Evolutionary conservation across 2,888 invertebrate genomes (phyloP).

Genomic region (Sialis lutaria): DNA sequence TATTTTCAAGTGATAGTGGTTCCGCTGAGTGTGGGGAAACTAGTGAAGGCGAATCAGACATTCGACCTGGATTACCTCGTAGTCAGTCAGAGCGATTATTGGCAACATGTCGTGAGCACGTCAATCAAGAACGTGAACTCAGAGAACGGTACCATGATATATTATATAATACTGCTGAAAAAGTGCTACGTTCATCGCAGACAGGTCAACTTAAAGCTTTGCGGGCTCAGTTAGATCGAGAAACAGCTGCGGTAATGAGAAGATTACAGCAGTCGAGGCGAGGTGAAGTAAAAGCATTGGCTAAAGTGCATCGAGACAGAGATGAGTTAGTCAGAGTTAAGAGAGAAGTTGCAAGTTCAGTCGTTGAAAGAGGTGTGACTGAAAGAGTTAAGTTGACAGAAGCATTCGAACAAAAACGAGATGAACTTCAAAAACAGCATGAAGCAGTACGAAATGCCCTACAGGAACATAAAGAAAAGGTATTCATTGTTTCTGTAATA

Average conservation of each 20-base stretch:
- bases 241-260: conserved; percentile 58
- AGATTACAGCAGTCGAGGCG: conserved; percentile 66
- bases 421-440: conserved; percentile 61
- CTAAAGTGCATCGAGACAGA: conserved; percentile 77
- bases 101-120: conserved; percentile 46
- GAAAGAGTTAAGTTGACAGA: conserved; percentile 69
- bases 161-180: conserved; percentile 59
- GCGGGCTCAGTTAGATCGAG: conserved; percentile 47
- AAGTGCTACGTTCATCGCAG: conserved; percentile 62
- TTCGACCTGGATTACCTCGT: conserved; percentile 33
- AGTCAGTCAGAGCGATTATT: conserved; percentile 47
- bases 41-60: conserved; percentile 25
- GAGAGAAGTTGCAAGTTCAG: conserved; percentile 61
- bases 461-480: conserved; percentile 47
- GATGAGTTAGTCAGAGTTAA: conserved; percentile 79
- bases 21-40: conserved; percentile 23
- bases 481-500: conserved; percentile 15
- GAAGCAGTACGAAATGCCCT: conserved; percentile 54
- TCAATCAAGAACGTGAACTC: conserved; percentile 53
- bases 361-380: conserved; percentile 78
- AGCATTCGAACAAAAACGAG: conserved; percentile 56
- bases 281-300: conserved; percentile 73
- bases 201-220: conserved; percentile 64
- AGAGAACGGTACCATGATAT: conserved; percentile 72
- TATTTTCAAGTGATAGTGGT: conserved; percentile 3